Conservation (phyloP, 30 jellyfish, hydroid and myxozoan species). For the Calvadosia cruxmelitensis region DNA sequence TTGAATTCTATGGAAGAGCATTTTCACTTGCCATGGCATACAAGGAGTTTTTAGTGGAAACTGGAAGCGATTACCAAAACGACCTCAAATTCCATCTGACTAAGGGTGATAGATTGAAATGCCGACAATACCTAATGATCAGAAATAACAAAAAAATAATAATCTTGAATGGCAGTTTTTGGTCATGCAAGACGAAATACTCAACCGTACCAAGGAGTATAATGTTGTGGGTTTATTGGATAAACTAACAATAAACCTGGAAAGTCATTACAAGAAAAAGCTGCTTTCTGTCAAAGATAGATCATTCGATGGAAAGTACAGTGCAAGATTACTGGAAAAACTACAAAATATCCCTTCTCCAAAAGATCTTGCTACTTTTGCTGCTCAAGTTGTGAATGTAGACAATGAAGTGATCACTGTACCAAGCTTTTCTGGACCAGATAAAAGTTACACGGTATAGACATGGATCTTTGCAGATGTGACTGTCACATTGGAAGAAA, state of each 20-base stretch:
- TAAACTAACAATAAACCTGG: slow-evolving; percentile 7
- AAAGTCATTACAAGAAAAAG: slow-evolving; percentile 7
- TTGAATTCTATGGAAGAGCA: too few species aligned
- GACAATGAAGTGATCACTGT: background rate
- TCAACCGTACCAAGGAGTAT: background rate
- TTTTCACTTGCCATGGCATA: too few species aligned
- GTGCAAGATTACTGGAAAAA: background rate
- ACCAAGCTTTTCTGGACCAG: background rate
- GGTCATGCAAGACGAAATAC: background rate
- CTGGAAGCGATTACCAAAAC: too few species aligned
- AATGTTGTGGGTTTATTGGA: slow-evolving; percentile 5
- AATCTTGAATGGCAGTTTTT: slow-evolving; percentile 6
- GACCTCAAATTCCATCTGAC: too few species aligned
- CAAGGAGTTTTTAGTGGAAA: too few species aligned
- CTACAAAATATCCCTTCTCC: background rate
- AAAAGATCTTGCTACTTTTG: background rate
- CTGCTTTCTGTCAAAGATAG: slow-evolving; percentile 3
- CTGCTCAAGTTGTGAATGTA: background rate
- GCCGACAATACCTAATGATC: too few species aligned
- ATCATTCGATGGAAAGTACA: slow-evolving; percentile 6
- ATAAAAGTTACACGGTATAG: background rate
- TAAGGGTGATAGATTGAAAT: too few species aligned
- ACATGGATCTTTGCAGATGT: background rate
- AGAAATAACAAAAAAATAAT: too few species aligned
- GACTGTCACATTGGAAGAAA: background rate